Evolutionary conservation across 2,888 invertebrate species (phyloP), one percentile per base, ranked within the genome.

Genomic region (Nomada ferruginata): DNA sequence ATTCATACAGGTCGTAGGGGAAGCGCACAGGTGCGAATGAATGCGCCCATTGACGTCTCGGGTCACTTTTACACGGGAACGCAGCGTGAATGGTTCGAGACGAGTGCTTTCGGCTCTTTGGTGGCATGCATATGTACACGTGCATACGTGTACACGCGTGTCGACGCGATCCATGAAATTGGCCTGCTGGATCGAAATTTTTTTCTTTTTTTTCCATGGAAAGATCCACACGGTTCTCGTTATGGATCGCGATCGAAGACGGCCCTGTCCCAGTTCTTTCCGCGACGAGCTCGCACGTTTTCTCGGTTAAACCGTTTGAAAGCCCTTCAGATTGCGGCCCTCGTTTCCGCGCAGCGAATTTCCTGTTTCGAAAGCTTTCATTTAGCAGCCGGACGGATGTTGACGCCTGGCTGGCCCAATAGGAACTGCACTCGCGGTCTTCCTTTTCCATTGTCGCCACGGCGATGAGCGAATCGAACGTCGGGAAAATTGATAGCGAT

Each of bases 21-120:
- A 77, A 52, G 70, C 78, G 77, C 76, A 79, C 84, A 73, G 84
- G 72, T 80, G 85, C 85, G 81, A 85, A 77, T 80, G 85, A 82
- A 82, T 88, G 78, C 73, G 68, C 75, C 84, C 84, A 84, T 85
- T 83, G 84, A 88, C 82, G 80, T 69, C 57, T 18, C 42, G 64
- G 53, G 68, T n/a, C 60, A 68, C 44, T 78, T 85, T 76, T 71
- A 47, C 61, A 72, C 36, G 72, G n/a, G 53, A 23, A 15, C 55
- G 44, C n/a, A 44, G 26, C 55, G 36, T 79, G 85, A 85, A 85
- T 85, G 60, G 59, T 47, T 29, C 53, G 64, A 74, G 78, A 80
- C 61, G 75, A 82, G 74, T 60, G 69, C 63, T 78, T 69, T 65
- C 26, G 59, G 61, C 36, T 13, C 44, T 47, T n/a, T 2, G 42